These are phyloP conservation scores for Ormyrus nitidulus DNA, from an alignment of 2,888 invertebrate species.

Conservation along the genomic window DNA sequence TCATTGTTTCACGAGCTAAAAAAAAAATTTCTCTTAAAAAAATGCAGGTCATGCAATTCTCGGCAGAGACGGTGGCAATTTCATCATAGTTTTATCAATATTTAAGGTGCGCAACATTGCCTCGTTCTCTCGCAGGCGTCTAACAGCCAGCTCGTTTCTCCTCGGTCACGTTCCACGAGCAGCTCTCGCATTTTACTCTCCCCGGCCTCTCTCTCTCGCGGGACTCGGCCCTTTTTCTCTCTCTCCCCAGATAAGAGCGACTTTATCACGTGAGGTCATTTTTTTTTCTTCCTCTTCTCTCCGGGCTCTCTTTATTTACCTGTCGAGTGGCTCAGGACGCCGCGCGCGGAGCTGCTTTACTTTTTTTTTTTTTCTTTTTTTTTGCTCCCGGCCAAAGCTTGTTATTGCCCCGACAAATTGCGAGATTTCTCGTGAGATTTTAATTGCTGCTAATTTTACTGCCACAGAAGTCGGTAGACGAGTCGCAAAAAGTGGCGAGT, in stretches of 20 bases:
- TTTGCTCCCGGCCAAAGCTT: background rate
- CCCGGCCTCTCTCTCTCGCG: background rate
- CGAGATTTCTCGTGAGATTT: no score
- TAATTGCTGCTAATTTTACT: background rate
- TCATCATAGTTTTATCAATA: conserved; percentile 38
- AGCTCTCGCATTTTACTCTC: no score
- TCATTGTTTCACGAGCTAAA: no score
- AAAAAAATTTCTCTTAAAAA: no score
- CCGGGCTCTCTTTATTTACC: no score
- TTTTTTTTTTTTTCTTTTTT: no score
- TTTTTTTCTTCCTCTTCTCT: no score
- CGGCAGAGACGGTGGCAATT: conserved; percentile 13
- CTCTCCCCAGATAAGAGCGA: conserved; percentile 20
- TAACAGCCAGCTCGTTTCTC: background rate
- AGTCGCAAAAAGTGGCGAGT: no score
- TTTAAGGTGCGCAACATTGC: conserved; percentile 3
- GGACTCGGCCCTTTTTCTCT: background rate
- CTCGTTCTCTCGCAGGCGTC: background rate
- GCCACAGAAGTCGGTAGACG: no score
- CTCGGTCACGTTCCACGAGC: conserved; percentile 18
- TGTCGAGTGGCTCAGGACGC: no score
- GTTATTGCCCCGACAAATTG: background rate
- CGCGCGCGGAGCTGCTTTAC: no score
- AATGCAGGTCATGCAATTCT: no score
- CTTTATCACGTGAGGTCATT: background rate